Base-by-base conservation (phyloP, 2,113 vertebrate genomes). In the Xenopus borealis region DNA sequence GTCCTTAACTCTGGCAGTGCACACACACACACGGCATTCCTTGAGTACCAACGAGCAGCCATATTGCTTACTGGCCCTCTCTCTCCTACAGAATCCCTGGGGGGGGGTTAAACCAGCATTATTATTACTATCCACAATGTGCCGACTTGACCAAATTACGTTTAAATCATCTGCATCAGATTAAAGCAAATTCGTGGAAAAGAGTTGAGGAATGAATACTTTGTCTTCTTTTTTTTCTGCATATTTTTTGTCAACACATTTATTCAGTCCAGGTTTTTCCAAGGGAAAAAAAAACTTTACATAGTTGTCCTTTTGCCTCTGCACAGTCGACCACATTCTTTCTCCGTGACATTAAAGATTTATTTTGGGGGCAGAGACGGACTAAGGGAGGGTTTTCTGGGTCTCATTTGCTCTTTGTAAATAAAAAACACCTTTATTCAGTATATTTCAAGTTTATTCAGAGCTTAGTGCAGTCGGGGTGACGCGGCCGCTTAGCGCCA, bases 381-480 rank as follows among this genome's bases (percentile, higher is more conserved):
- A 46, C 20, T 53, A 14, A 27, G 12, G 13, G 19, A 65, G 33
- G n/a, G 44, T 3, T 64, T 33, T 65, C 70, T 72, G 19, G 61
- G 46, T 20, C 53, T 73, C 45, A 58, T 73, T 66, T 72, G 71
- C 71, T 72, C 63, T 55, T 66, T 62, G 62, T 66, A 57, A 73
- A 50, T 40, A 40, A 40, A 16, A 64, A 11, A 14, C 40, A n/a
- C 53, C 11, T 64, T 63, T 72, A 53, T 45, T 63, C 14, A 52
- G 61, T 3, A 6, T 40, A 40, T 40, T 7, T 9, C 3, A 6
- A 40, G 33, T 40, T 40, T 40, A 40, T 40, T 40, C 6, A 40
- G 33, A 72, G 50, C 46, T 27, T 27, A 27, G 23, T 3, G 1
- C 10, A 10, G 27, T 27, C 47, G 3, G 45, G 52, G 23, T 47